phyloP scores from a whole-genome alignment of 2,113 vertebrate genomes.

The Tachuris rubrigastra region DNA sequence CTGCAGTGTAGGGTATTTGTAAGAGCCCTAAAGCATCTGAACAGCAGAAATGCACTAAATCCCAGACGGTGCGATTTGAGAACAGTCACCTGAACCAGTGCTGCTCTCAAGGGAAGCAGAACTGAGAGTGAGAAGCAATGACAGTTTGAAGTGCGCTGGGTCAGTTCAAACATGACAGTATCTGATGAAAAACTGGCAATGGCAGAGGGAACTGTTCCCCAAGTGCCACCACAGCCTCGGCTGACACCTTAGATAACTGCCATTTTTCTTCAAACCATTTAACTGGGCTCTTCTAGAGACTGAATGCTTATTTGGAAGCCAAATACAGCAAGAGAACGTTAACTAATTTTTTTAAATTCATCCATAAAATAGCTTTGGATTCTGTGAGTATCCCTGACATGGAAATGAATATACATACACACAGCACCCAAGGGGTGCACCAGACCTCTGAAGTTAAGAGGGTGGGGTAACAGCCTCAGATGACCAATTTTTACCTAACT shows the following conservation, averaged over 20 bases:
- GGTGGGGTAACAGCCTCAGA: neutral
- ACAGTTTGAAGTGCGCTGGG: neutral
- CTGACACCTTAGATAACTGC: neutral
- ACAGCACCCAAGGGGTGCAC: neutral
- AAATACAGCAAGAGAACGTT: neutral
- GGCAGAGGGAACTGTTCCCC: neutral
- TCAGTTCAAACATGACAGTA: neutral
- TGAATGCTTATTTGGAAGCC: neutral
- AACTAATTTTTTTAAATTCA: neutral
- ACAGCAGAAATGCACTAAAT: neutral
- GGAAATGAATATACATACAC: rapidly evolving
- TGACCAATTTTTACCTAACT: neutral
- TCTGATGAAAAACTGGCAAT: neutral
- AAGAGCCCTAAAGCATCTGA: neutral
- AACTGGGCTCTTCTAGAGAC: neutral
- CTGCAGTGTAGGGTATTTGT: rapidly evolving
- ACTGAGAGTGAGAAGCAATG: neutral
- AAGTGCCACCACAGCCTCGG: rapidly evolving
- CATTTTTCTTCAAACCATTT: neutral
- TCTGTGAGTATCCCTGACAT: rapidly evolving
- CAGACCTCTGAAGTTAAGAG: neutral
- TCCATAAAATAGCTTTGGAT: neutral
- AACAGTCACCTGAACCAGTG: neutral
- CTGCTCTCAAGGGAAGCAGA: neutral
- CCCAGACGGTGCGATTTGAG: neutral